Conservation (phyloP, 2,888 invertebrate species). For the Coleophora flavipennella region DNA sequence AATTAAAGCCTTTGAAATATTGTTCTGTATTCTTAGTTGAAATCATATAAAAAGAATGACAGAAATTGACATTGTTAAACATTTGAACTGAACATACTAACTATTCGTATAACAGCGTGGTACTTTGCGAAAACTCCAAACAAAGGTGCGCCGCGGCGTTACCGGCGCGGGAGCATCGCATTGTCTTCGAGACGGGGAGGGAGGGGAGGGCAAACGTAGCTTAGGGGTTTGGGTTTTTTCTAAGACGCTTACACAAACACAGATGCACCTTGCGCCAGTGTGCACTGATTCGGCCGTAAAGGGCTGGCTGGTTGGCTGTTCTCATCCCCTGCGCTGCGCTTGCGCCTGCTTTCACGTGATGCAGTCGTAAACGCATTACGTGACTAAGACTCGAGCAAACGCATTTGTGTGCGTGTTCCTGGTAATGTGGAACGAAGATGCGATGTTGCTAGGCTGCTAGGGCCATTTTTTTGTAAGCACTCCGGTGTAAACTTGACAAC, state of each 20-base stretch:
- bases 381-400: not conserved
- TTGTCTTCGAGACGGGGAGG: conserved; percentile 37
- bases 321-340: not conserved
- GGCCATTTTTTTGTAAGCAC: conserved; percentile 46
- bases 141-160: conserved; percentile 1
- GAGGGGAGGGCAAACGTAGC: conserved; percentile 8
- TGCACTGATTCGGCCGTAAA: conserved; percentile 29
- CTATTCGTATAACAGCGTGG: not conserved
- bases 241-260: conserved; percentile 25
- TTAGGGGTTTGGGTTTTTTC: conserved; percentile 31
- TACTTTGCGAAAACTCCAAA: conserved; percentile 1
- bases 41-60: too few species aligned
- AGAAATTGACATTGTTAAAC: too few species aligned
- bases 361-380: too few species aligned
- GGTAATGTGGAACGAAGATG: conserved; percentile 31
- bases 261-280: conserved; percentile 16
- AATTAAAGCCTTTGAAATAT: too few species aligned
- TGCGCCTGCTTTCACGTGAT: too few species aligned
- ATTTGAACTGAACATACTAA: too few species aligned
- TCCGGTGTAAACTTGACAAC: conserved; percentile 61
- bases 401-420: conserved; percentile 20
- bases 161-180: conserved; percentile 28
- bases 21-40: too few species aligned
- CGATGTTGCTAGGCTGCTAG: conserved; percentile 64
- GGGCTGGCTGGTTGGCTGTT: conserved; percentile 8